These are phyloP conservation scores for Tryphoninae sp. DNA, from an alignment of 2,888 invertebrate species.

Conservation along the genomic window DNA sequence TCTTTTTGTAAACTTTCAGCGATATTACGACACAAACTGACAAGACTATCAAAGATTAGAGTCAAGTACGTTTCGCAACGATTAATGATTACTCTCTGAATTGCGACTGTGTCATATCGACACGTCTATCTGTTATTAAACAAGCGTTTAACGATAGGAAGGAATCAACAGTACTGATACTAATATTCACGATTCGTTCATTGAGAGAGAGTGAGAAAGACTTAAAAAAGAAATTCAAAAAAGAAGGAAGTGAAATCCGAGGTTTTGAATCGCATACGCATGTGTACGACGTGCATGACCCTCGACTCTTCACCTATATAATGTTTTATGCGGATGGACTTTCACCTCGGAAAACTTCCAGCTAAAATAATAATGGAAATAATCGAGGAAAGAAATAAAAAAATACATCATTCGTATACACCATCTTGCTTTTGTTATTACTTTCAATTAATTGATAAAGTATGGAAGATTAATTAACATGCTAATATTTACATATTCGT, in stretches of 20 bases:
- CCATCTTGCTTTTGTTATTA: background rate
- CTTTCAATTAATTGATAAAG: background rate
- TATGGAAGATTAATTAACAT: background rate
- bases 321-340: constrained; percentile 59
- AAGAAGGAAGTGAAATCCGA: constrained; percentile 42
- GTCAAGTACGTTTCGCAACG: constrained; percentile 30
- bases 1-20: constrained; percentile 10
- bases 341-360: constrained; percentile 43
- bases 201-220: constrained; percentile 11
- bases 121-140: constrained; percentile 15
- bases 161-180: constrained; percentile 4
- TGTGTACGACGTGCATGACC: constrained; percentile 30
- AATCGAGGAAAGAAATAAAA: background rate
- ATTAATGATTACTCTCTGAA: constrained; percentile 2
- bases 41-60: constrained; percentile 49
- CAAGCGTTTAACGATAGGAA: background rate
- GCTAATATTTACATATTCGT: background rate
- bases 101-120: background rate
- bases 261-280: constrained; percentile 32
- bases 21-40: constrained; percentile 11
- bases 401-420: background rate
- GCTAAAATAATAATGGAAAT: constrained; percentile 3
- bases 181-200: background rate
- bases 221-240: constrained; percentile 6
- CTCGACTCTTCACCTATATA: constrained; percentile 44